A percentile compares a stretch with the other conserved stretches of the same genome.
These are phyloP conservation scores for Rhea americana DNA, from an alignment of 2,113 vertebrate species.

Conservation along the genomic window DNA sequence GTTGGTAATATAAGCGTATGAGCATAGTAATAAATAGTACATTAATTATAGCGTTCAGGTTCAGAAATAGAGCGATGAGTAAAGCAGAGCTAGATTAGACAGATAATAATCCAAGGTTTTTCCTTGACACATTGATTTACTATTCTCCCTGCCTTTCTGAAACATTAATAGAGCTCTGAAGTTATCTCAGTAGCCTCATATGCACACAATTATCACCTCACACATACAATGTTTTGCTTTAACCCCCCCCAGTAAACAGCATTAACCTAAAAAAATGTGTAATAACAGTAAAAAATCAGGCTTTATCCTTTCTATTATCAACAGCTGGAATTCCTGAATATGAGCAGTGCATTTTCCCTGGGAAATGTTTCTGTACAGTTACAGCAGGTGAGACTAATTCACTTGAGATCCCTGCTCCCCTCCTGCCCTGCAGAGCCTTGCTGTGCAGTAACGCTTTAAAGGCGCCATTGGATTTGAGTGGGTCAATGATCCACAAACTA, in stretches of 20 bases:
- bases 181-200: neutral
- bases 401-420: neutral
- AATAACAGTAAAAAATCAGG: neutral
- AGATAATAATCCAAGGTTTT: slow-evolving; percentile 13
- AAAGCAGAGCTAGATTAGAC: neutral
- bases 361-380: neutral
- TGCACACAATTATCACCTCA: neutral
- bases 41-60: slow-evolving; percentile 28
- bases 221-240: neutral
- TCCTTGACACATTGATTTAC: slow-evolving; percentile 15
- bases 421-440: neutral
- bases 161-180: slow-evolving; percentile 7
- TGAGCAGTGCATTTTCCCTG: neutral
- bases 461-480: neutral
- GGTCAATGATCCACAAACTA: slow-evolving; percentile 19
- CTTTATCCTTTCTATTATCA: neutral
- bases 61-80: neutral
- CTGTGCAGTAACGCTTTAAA: neutral
- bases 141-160: neutral
- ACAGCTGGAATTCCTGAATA: neutral
- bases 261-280: neutral
- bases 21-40: neutral
- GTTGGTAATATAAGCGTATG: neutral
- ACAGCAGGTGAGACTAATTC: neutral
- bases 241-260: neutral